A percentile compares a stretch with the other conserved stretches of the same genome.
phyloP scores from a whole-genome alignment of 2,888 invertebrate genomes.

The Brachyptera putata region DNA sequence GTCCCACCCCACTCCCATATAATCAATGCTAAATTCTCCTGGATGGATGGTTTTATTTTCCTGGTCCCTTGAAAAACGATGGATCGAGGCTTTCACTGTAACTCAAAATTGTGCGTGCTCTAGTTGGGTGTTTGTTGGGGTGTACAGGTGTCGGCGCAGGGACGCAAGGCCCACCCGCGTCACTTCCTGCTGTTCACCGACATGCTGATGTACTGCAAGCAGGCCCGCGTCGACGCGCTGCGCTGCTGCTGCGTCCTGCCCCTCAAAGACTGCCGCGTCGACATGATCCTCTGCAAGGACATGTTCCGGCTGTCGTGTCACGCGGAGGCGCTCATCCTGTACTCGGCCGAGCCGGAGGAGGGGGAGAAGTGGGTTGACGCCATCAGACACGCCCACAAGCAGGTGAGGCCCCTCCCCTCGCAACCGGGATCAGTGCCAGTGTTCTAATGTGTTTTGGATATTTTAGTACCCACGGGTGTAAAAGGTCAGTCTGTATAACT shows the following conservation, averaged over 20 bases:
- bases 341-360: slow-evolving; percentile 51
- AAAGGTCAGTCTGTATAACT: too few relatives aligned
- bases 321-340: slow-evolving; percentile 54
- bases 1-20: too few relatives aligned
- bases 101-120: too few relatives aligned
- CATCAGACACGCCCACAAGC: slow-evolving; percentile 53
- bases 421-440: too few relatives aligned
- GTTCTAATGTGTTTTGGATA: too few relatives aligned
- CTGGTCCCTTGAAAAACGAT: too few relatives aligned
- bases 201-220: slow-evolving; percentile 68
- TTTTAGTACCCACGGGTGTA: too few relatives aligned
- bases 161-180: slow-evolving; percentile 46
- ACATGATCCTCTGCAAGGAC: slow-evolving; percentile 55
- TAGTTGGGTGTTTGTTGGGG: too few relatives aligned
- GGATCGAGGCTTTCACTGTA: too few relatives aligned
- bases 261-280: slow-evolving; percentile 62
- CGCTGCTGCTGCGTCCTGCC: slow-evolving; percentile 65
- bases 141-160: slow-evolving; percentile 38
- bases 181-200: slow-evolving; percentile 70
- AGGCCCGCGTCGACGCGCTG: slow-evolving; percentile 55
- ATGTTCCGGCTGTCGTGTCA: slow-evolving; percentile 59
- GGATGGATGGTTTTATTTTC: too few relatives aligned
- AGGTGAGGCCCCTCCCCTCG: slow-evolving; percentile 41
- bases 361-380: slow-evolving; percentile 55
- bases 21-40: too few relatives aligned